Base-by-base conservation (phyloP, 2,888 invertebrate species). In the Drosophila mulleri region DNA sequence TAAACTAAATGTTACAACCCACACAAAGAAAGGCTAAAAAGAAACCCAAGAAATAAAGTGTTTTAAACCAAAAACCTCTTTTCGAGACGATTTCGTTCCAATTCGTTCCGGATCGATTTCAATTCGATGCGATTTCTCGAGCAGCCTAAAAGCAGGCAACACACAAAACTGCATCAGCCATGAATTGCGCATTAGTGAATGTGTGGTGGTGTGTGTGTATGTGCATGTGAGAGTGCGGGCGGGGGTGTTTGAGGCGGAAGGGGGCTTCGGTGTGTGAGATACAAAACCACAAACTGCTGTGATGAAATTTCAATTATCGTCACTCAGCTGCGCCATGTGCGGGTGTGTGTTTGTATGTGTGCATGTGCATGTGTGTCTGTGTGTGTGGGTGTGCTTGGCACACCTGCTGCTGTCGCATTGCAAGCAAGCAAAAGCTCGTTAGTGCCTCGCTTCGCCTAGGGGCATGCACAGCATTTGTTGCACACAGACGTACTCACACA, bases 41-140 rank as follows among this genome's bases (percentile, higher is more conserved):
- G 74, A 86, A 88, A 71, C 75, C 88, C 87, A 87, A 87, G 84
- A 87, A 90, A 88, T 90, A 90, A 91, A 91, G 90, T 91, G 90
- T 90, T 90, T 83, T 89, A 91, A 90, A 91, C 91, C 87, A 87
- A 88, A 69, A 60, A 48, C 7, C 37, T 48, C 37, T 69, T n/a
- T 26, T 47, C 26, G 47, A 39, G n/a, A 62, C 23, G 32, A 68
- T 39, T 53, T 23, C 14, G 7, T 14, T 37, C 16, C 63, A 74
- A 78, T 67, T n/a, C n/a, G n/a, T n/a, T n/a, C n/a, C 62, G 59
- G 80, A 67, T 65, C 41, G 8, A 29, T 39, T 39, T 41, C 16
- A 64, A 71, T 78, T 62, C 65, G 56, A 77, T 67, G 62, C 41
- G 26, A 48, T 45, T 47, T 60, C 59, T 32, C 41, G 37, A 35